Evolutionary conservation across 2,113 vertebrate genomes (phyloP), one percentile per base, ranked within the genome.

Genomic region (Anhinga rufa): DNA sequence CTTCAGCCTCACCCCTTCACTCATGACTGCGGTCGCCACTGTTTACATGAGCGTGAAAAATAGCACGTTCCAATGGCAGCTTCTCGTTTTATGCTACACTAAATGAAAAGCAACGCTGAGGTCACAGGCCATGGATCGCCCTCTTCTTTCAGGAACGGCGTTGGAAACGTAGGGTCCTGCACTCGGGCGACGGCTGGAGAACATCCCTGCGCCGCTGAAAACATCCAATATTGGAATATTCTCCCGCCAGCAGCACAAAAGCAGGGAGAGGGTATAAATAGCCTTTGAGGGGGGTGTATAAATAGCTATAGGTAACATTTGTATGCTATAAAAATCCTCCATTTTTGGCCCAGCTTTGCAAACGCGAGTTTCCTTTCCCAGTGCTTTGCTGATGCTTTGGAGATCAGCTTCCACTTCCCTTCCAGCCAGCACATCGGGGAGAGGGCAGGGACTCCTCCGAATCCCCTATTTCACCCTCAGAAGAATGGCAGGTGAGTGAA

Each of bases 221-320:
- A 31, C 77, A 64, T 7, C 8, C 1, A 31, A 49, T 3, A 7
- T 1, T 28, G 54, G 78, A 89, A 91, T 58, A 69, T 82, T 90
- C 84, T 93, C 94, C 82, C 83, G 64, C 80, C 88, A 78, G 82
- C 92, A 95, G 86, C 88, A 82, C 78, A 74, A 90, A 94, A 93
- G 55, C 51, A 72, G 52, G 34, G 82, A 78, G 69, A 93, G 7
- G 62, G 88, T 83, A 91, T 66, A 92, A 94, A 91, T 21, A 96
- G 92, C 72, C 92, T 81, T 92, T 68, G 72, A 95, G 85, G 21
- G 88, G 29, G 74, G 76, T 18, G 62, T 84, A 94, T 86, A 96
- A 97, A 97, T 83, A 96, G 81, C 88, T 71, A 52, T 19, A 93
- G 88, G 96, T 96, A 95, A 92, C 58, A 51, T 88, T 71, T 62